Evolutionary conservation across 2,888 invertebrate genomes (phyloP).

Genomic region (Hetaerina titia): DNA sequence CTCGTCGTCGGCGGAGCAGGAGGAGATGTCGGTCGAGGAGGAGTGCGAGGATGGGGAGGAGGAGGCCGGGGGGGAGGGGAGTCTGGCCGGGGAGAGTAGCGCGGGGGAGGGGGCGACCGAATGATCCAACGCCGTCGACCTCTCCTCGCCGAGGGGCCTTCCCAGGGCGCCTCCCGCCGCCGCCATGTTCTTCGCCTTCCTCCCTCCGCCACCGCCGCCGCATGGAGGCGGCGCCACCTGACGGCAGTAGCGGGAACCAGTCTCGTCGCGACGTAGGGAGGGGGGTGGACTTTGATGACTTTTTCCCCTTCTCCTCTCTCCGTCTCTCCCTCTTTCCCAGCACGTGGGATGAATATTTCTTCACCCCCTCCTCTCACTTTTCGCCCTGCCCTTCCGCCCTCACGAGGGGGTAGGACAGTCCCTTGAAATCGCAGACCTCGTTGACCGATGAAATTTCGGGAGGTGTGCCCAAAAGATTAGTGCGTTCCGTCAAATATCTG

Average conservation of each 20-base stretch:
- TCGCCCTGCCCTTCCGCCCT: no score
- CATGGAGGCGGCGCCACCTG: constrained; percentile 24
- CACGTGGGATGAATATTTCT: no score
- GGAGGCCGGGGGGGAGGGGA: background rate
- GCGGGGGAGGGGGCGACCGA: constrained; percentile 33
- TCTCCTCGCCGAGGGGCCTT: constrained; percentile 38
- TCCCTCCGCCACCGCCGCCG: background rate
- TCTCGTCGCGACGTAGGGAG: background rate
- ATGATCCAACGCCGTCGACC: constrained; percentile 64
- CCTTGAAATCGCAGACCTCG: no score
- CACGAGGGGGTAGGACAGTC: no score
- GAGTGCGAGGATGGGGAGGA: constrained; percentile 14
- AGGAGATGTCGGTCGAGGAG: constrained; percentile 11
- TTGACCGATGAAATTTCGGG: no score
- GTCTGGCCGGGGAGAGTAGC: background rate
- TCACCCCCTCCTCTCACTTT: no score
- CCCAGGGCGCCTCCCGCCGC: background rate
- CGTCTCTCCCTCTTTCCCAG: background rate
- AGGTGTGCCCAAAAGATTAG: no score
- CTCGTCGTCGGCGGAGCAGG: background rate
- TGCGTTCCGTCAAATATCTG: no score
- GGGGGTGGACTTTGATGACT: background rate
- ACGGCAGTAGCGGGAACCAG: background rate
- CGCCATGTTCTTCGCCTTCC: constrained; percentile 31
- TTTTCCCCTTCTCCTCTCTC: background rate